Evolutionary conservation across 2,113 vertebrate genomes (phyloP), one percentile per base, ranked within the genome.

Genomic region (Pampusana beccarii): DNA sequence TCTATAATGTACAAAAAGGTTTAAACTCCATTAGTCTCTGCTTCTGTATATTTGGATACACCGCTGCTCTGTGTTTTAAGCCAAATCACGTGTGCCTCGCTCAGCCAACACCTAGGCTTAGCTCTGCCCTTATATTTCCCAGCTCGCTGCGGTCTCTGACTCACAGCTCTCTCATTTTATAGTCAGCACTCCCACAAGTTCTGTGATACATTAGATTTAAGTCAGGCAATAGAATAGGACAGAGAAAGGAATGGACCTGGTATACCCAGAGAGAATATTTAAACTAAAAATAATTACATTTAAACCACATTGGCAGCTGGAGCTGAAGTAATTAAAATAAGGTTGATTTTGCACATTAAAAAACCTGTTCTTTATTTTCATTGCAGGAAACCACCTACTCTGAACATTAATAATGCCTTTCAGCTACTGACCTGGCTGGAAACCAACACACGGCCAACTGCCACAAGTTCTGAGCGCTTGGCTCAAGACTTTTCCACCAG

Each of bases 241-340:
- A 94, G 82, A 80, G 36, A 65, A 82, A n/a, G 58, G 51, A 90
- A 86, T n/a, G 42, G 69, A 77, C 46, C 40, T 50, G 44, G n/a
- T 69, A 58, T 36, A 44, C 54, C 44, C 71, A 62, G 60, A 73
- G 86, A 86, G 86, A 92, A 16, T 58, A 92, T 40, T 96, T 83
- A 62, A 86, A 86, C 54, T 75, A 73, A 84, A 86, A 84, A 70
- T 53, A 90, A 93, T 80, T 88, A 40, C 38, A 80, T 79, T 90
- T 93, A 80, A 91, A 80, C 69, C 48, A 62, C 75, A 29, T 11
- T 44, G 60, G 69, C 85, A 88, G 70, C 16, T 33, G 81, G 62
- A 77, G 54, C 20, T 62, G 31, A 21, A 78, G 34, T 70, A 91
- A 95, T 93, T 94, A 93, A 90, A 94, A 58, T 46, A 83, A 88